Base-by-base conservation (phyloP, 2,113 vertebrate genomes). In the Argyrosomus japonicus region DNA sequence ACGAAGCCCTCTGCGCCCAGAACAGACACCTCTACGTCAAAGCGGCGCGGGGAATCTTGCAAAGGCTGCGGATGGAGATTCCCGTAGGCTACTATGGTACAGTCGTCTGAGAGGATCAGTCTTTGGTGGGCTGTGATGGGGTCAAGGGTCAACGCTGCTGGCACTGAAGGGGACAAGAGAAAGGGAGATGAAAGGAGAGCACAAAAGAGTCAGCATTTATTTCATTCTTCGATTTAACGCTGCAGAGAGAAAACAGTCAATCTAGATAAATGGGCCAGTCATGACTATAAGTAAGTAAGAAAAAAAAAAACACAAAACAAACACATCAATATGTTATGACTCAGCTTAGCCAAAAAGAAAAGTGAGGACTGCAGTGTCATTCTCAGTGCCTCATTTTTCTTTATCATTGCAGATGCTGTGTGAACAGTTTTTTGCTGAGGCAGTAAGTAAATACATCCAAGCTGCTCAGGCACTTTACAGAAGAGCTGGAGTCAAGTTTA, bases 21-120 rank as follows among this genome's bases (percentile, higher is more conserved):
- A 51, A 99, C 98, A 0, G 98, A 99, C 64, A 99, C 98, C 93
- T 99, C 98, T 87, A 99, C 98, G 0, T 99, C 98, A 0, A 99
- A 99, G 87, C 98, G 98, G 53, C 96, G 97, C 0, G 98, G 97
- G 0, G 98, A 99, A 94, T 99, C 98, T 95, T 99, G 98, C 79
- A 99, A 95, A 0, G 98, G 98, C 78, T 99, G 98, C 0, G 98
- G 98, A 83, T 99, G 98, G 67, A 99, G 94, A 91, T 99, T 99
- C 61, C 98, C 98, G 0, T 99, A 99, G 0, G 98, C 97, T 83
- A 99, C 98, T 0, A 99, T 98, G 92, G 98, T 99, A 91, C 98
- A 99, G 95, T 99, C 98, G 0, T 99, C 98, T 0, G 98, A 99
- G 5, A 99, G 96, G 91, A 99, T 99, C 40, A 99, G 96, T 85